Evolutionary conservation across 2,113 vertebrate genomes (phyloP).

Genomic region (Hipposideros armiger): DNA sequence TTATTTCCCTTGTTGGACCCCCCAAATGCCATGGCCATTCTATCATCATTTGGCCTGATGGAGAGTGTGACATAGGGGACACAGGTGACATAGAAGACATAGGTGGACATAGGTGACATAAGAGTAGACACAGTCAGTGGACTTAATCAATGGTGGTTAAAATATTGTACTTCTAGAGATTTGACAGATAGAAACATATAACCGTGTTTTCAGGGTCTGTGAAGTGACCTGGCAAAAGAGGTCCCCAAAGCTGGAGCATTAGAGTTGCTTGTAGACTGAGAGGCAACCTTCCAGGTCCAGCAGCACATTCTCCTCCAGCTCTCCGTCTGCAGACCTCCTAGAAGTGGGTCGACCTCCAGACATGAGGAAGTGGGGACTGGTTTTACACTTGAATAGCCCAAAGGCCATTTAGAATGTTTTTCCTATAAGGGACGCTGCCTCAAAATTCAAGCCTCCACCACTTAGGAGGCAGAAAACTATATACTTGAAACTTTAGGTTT

Average conservation of each 20-base stretch:
- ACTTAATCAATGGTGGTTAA: background rate
- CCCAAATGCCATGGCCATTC: background rate
- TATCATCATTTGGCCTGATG: background rate
- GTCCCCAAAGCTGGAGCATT: background rate
- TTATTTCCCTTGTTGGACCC: background rate
- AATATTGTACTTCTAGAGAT: background rate
- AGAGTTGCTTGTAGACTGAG: background rate
- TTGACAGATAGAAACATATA: background rate
- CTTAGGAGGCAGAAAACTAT: background rate
- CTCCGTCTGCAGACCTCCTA: background rate
- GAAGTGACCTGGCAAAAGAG: background rate
- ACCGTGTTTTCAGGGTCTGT: background rate
- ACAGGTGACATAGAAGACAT: background rate
- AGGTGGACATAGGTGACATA: background rate
- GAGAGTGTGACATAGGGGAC: background rate
- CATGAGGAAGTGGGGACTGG: background rate
- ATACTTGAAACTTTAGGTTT: conserved; percentile 20
- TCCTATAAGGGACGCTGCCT: background rate
- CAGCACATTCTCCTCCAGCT: background rate
- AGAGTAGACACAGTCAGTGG: background rate
- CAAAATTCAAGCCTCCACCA: background rate
- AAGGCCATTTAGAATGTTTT: background rate
- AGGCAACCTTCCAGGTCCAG: background rate
- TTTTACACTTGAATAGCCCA: background rate
- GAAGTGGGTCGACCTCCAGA: background rate